A percentile compares a stretch with the other conserved stretches of the same genome.
Conservation (phyloP, 1,140 invertebrate species). For the Ruditapes philippinarum region DNA sequence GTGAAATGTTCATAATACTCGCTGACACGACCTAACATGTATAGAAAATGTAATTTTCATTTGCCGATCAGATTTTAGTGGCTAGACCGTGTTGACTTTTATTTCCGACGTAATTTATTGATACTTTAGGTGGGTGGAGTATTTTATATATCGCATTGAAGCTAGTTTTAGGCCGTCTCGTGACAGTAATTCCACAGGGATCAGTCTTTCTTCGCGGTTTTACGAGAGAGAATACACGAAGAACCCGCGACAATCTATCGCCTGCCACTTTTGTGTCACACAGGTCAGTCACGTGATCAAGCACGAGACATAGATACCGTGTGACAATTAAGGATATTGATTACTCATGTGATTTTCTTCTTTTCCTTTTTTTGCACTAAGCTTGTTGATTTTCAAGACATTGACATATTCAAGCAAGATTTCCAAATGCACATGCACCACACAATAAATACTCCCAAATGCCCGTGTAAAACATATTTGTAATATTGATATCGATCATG, state of each 20-base stretch:
- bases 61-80: neutral
- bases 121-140: slow-evolving; percentile 30
- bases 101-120: slow-evolving; percentile 24
- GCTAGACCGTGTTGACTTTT: slow-evolving; percentile 21
- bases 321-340: neutral
- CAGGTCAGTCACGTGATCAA: neutral
- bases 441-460: no score
- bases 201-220: slow-evolving; percentile 26
- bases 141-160: neutral
- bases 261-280: slow-evolving; percentile 13
- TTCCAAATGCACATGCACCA: no score
- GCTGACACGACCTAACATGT: slow-evolving; percentile 7
- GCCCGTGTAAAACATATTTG: no score
- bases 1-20: neutral
- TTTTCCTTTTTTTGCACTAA: no score
- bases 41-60: neutral
- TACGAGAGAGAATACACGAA: slow-evolving; percentile 44
- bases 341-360: no score
- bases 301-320: no score
- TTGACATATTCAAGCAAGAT: no score
- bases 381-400: no score
- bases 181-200: slow-evolving; percentile 16
- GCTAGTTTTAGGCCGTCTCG: slow-evolving; percentile 18
- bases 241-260: neutral
- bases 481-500: no score